These are phyloP conservation scores for Parnassius smintheus DNA, from an alignment of 2,888 invertebrate genomes.

Conservation along the genomic window DNA sequence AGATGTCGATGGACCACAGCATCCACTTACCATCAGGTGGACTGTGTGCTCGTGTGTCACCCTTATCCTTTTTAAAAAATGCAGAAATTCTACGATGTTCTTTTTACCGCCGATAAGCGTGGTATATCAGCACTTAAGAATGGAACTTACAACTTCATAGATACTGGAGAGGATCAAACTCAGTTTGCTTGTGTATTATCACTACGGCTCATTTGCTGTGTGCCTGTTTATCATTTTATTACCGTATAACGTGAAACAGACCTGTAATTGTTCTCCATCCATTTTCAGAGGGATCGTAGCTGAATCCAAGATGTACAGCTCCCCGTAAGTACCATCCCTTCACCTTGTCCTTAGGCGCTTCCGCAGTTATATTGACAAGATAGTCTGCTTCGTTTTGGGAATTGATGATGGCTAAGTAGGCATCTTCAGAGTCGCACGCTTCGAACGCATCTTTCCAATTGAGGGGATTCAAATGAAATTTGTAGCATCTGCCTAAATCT, in stretches of 20 bases:
- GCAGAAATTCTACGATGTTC: neutral
- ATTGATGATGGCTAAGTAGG: constrained; percentile 56
- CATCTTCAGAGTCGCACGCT: constrained; percentile 54
- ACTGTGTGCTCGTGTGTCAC: no score
- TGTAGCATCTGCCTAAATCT: constrained; percentile 53
- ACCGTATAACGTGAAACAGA: constrained; percentile 27
- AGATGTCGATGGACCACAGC: no score
- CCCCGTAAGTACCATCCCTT: constrained; percentile 41
- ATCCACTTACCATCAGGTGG: no score
- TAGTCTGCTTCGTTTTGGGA: constrained; percentile 48
- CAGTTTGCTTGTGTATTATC: no score
- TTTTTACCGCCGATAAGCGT: neutral
- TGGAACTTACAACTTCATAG: neutral
- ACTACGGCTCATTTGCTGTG: no score
- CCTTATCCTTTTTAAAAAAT: no score
- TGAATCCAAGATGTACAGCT: constrained; percentile 46
- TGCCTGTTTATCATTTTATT: no score
- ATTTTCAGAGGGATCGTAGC: constrained; percentile 30
- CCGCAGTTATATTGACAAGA: constrained; percentile 43
- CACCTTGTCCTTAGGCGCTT: constrained; percentile 44
- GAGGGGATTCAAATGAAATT: constrained; percentile 52
- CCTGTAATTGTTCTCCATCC: constrained; percentile 55
- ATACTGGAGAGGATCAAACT: no score
- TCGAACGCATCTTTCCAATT: constrained; percentile 59
- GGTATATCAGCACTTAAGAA: neutral